Base-by-base conservation (phyloP, 2,888 invertebrate species). In the Fragum fragum region DNA sequence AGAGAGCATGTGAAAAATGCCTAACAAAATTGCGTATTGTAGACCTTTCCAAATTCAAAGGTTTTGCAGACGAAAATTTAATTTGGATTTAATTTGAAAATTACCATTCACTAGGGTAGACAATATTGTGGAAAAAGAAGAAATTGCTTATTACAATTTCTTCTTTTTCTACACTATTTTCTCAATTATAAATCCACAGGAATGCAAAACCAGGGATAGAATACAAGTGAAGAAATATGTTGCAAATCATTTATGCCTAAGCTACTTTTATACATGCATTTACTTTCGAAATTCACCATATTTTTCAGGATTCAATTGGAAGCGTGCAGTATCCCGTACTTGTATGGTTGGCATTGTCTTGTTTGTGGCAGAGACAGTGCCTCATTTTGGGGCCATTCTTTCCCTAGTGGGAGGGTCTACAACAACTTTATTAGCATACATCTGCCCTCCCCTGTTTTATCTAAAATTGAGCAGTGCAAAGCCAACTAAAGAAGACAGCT, bases 321-420 rank as follows among this genome's bases (percentile, higher is more conserved):
- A 96, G 91, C 96, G 98, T 52, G 96, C 97, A 84, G 94, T 96
- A 0, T 92, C 97, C 32, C 95, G 98, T 68, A 97, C 97, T 0
- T 93, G 96, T 0, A 95, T 98, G 18, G 96, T 97, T 16, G 95
- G 96, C 0, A 86, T 97, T 1, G 97, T 97, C 0, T 96, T 98
- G 7, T 96, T 97, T 39, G 95, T 98, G 1, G 97, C 97, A 0
- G 97, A 97, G 94, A 96, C 97, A 0, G 96, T 98, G 0, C 98
- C 98, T 0, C 96, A 97, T 85, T 98, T 98, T 92, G 98, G 98
- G 90, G 95, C 97, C 26, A 97, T 98, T 16, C 97, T 98, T 96
- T 96, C 97, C 1, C 95, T 98, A 0, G 96, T 98, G 14, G 98
- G 98, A 0, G 98, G 97, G 5, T 97, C 97, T 0, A 95, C 98